A percentile compares a stretch with the other conserved stretches of the same genome.
Evolutionary conservation across 2,113 vertebrate genomes (phyloP).

Genomic region (Eulemur rufifrons): DNA sequence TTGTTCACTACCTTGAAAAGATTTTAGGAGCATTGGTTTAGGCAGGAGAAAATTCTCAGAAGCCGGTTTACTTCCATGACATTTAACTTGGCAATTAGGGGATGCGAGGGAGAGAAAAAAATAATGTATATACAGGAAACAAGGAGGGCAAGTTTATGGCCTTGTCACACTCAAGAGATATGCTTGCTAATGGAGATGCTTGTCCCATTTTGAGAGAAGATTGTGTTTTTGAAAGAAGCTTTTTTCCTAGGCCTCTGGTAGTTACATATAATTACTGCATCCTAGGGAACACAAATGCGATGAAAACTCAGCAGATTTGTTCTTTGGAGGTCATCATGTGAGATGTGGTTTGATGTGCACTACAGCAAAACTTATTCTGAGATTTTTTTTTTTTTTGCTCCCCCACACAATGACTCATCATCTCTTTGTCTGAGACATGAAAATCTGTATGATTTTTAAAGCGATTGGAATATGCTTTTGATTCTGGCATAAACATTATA

Average conservation of each 20-base stretch:
- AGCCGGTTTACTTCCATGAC: constrained; percentile 5
- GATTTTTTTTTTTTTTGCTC: constrained; percentile 7
- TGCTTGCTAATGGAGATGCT: constrained; percentile 45
- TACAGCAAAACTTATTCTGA: constrained; percentile 56
- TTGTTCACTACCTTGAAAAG: not conserved
- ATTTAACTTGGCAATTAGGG: constrained; percentile 43
- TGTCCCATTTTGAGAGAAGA: constrained; percentile 67
- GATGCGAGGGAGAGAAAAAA: not conserved
- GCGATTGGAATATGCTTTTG: not conserved
- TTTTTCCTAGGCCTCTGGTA: constrained; percentile 50
- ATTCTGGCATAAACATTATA: not conserved
- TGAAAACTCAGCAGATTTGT: constrained; percentile 44
- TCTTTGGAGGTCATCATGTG: constrained; percentile 46
- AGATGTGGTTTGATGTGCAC: constrained; percentile 47
- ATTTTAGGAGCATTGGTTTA: not conserved
- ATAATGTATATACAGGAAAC: not conserved
- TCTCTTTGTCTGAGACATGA: constrained; percentile 18
- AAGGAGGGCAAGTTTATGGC: not conserved
- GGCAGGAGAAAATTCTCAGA: constrained; percentile 19
- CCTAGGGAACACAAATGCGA: constrained; percentile 34
- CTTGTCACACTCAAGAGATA: constrained; percentile 43
- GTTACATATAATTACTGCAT: constrained; percentile 58
- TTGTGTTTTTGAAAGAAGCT: constrained; percentile 52
- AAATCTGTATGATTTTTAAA: constrained; percentile 41
- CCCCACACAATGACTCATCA: constrained; percentile 54